phyloP scores from a whole-genome alignment of 2,797 vertebrate species.

The Microctenopoma steveboyesi region DNA sequence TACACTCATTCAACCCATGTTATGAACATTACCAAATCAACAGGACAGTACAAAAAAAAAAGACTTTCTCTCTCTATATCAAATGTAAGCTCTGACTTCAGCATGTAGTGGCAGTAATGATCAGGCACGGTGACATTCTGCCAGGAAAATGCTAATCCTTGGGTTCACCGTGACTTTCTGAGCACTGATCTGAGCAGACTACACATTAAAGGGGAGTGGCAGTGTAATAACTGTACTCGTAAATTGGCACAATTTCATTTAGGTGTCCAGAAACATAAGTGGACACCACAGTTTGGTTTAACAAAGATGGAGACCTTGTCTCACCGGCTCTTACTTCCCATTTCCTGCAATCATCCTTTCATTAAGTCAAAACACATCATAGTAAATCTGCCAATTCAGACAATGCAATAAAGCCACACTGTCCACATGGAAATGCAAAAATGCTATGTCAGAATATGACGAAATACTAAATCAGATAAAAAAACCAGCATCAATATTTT shows the following conservation, averaged over 20 bases:
- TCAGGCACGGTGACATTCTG: slow-evolving; percentile 10
- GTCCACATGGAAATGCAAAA: neutral
- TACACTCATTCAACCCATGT: neutral
- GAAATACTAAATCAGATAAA: neutral
- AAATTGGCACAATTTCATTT: slow-evolving; percentile 9
- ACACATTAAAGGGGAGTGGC: slow-evolving; percentile 13
- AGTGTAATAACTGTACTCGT: slow-evolving; percentile 11
- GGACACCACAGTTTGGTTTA: neutral
- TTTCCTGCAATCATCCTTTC: neutral
- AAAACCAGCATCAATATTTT: neutral
- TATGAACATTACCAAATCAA: neutral
- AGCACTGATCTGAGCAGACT: neutral
- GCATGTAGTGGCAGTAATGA: neutral
- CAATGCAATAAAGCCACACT: neutral
- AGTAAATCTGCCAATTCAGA: slow-evolving; percentile 1
- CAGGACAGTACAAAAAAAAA: neutral
- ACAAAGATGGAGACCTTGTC: neutral
- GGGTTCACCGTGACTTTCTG: neutral
- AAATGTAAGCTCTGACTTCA: neutral
- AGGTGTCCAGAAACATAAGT: neutral
- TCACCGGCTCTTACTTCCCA: neutral
- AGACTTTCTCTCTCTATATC: neutral
- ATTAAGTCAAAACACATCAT: slow-evolving; percentile 3
- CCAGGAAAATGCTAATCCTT: neutral
- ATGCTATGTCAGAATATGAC: neutral